Percentiles rank a stretch among this genome's conserved stretches.
phyloP scores from a whole-genome alignment of 2,113 vertebrate species.

The Aix galericulata region DNA sequence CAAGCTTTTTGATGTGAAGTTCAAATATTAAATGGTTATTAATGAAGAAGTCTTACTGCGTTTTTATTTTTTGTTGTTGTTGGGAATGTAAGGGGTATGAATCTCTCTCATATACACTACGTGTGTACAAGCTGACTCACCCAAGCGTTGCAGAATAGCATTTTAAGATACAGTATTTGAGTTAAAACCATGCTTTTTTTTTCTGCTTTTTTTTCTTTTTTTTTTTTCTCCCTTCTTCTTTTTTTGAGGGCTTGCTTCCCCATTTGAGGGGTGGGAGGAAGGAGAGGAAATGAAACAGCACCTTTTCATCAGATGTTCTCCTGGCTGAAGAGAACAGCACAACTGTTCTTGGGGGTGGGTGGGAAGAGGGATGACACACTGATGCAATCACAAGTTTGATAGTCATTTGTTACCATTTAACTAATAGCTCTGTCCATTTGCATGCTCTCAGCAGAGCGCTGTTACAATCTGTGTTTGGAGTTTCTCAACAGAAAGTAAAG shows the following conservation, averaged over 20 bases:
- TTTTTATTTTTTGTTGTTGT: not conserved
- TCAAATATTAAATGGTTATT: not conserved
- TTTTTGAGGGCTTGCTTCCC: not conserved
- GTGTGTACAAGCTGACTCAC: not conserved
- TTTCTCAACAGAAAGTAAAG: not conserved
- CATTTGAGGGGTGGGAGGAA: not conserved
- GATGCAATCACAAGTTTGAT: not conserved
- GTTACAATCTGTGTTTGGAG: not conserved
- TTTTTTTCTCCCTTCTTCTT: not conserved
- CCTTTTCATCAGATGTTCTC: not conserved
- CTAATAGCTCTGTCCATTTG: not conserved
- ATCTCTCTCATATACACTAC: not conserved
- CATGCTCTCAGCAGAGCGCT: not conserved
- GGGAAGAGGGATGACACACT: not conserved
- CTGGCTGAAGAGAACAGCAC: not conserved
- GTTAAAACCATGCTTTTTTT: not conserved
- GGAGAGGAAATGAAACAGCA: slow-evolving; percentile 41
- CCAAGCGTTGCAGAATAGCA: not conserved
- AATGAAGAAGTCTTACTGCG: not conserved
- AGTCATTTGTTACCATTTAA: not conserved
- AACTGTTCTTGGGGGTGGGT: not conserved
- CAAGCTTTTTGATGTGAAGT: not conserved
- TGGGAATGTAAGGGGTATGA: not conserved
- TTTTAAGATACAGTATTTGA: not conserved
- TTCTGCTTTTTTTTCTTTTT: not conserved